These are phyloP conservation scores for Anagrus nilaparvatae DNA, from an alignment of 1,140 invertebrate species.

Conservation along the genomic window DNA sequence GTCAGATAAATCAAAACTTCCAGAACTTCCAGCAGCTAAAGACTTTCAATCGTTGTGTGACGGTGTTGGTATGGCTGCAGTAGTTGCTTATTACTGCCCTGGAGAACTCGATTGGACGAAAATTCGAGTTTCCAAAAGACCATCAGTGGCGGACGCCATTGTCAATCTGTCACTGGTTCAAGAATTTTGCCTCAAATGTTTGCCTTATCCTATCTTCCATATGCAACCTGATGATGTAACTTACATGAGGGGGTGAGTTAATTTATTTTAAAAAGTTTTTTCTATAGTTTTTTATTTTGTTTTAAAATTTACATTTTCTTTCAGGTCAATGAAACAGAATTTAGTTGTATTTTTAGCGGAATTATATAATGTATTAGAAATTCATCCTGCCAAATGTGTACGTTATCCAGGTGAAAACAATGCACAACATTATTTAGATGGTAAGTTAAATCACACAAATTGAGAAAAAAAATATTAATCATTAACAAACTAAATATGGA, in stretches of 20 bases:
- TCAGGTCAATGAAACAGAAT: conserved; percentile 84
- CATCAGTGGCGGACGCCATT: conserved; percentile 76
- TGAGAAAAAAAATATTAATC: conserved; percentile 12
- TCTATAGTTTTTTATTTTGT: conserved; percentile 18
- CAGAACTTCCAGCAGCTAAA: conserved; percentile 40
- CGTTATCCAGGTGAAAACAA: conserved; percentile 57
- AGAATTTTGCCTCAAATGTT: conserved; percentile 72
- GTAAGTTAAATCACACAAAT: too few species aligned
- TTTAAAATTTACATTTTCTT: conserved; percentile 21
- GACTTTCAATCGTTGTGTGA: conserved; percentile 63
- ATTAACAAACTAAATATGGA: not conserved
- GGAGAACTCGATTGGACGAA: conserved; percentile 68
- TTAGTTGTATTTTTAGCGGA: conserved; percentile 90
- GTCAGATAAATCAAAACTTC: conserved; percentile 37
- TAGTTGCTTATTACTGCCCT: conserved; percentile 91
- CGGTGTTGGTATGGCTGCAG: conserved; percentile 78
- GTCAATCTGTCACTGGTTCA: conserved; percentile 87
- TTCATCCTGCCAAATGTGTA: conserved; percentile 82
- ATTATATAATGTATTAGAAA: conserved; percentile 90
- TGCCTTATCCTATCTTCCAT: conserved; percentile 87
- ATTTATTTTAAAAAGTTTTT: conserved; percentile 6
- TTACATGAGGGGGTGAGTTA: conserved; percentile 77
- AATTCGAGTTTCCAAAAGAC: conserved; percentile 60
- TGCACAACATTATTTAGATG: conserved; percentile 37
- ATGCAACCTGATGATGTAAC: conserved; percentile 93